Evolutionary conservation across 2,797 vertebrate genomes (phyloP), one percentile per base, ranked within the genome.

Genomic region (Moxostoma hubbsi): DNA sequence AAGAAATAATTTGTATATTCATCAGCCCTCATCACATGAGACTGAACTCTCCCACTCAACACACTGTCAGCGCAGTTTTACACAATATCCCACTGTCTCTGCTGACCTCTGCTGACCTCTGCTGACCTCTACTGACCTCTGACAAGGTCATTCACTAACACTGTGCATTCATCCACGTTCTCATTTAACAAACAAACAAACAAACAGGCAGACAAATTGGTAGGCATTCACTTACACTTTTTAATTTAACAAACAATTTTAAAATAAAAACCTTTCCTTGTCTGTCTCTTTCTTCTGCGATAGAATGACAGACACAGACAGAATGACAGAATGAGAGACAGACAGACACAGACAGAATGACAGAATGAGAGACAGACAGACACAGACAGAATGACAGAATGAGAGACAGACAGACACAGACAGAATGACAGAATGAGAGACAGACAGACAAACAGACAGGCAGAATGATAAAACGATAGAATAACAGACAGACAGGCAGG

Each of bases 11-110:
- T 81, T 77, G 24, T 24, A 64, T 73, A 83, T 85, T 83, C 84
- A 85, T 83, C 72, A 66, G 62, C 58, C 54, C 59, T 62, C 61
- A 81, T 85, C 84, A 83, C 77, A 82, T 86, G 85, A 84, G 64
- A 51, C 70, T 67, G 54, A 73, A 74, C 70, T 82, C 84, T 74
- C 84, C 82, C 50, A 85, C 84, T 79, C 81, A 7, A 72, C 9
- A 54, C 62, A 66, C 75, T 63, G 59, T 55, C 79, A 69, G 73
- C 43, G 16, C 51, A 68, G 75, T 36, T 59, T 53, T 68, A 57
- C 66, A 83, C 73, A 83, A 81, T 81, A 80, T 79, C 79, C 64
- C 77, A 83, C 81, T 85, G 81, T 77, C 69, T 57, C 49, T 36
- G 24, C 24, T 24, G 24, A 24, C 24, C 43, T 78, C 66, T 45